Evolutionary conservation across 1,140 invertebrate genomes (phyloP).

Genomic region (Drusus annulatus): DNA sequence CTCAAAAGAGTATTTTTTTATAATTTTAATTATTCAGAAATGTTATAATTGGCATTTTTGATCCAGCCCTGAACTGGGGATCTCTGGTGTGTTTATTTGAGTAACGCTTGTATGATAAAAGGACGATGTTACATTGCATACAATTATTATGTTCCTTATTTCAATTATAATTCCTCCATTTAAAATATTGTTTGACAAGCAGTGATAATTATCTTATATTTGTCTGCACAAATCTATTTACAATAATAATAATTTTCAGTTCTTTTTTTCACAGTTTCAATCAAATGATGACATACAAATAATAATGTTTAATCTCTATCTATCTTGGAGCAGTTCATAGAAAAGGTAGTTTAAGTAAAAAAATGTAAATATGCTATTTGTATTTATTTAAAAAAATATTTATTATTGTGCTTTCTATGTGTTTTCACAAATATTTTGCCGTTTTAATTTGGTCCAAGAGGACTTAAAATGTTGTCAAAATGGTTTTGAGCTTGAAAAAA

Average conservation of each 20-base stretch:
- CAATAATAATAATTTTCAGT: not conserved
- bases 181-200: slow-evolving; percentile 15
- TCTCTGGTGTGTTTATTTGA: slow-evolving; percentile 30
- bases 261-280: not conserved
- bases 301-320: not conserved
- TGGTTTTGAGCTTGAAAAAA: slow-evolving; percentile 52
- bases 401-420: slow-evolving; percentile 39
- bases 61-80: slow-evolving; percentile 8
- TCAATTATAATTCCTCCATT: slow-evolving; percentile 7
- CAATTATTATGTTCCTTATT: slow-evolving; percentile 17
- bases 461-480: slow-evolving; percentile 57
- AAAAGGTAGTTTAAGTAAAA: slow-evolving; percentile 9
- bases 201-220: slow-evolving; percentile 37
- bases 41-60: not conserved
- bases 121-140: not conserved
- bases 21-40: not conserved
- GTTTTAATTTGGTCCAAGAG: slow-evolving; percentile 47
- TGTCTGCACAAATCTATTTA: slow-evolving; percentile 29
- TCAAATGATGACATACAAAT: not conserved
- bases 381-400: slow-evolving; percentile 44
- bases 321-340: slow-evolving; percentile 21
- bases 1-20: not conserved
- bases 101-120: slow-evolving; percentile 4
- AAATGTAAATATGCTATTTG: slow-evolving; percentile 28
- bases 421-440: slow-evolving; percentile 54